phyloP scores from a whole-genome alignment of 2,888 invertebrate genomes.

The Patella ulyssiponensis region DNA sequence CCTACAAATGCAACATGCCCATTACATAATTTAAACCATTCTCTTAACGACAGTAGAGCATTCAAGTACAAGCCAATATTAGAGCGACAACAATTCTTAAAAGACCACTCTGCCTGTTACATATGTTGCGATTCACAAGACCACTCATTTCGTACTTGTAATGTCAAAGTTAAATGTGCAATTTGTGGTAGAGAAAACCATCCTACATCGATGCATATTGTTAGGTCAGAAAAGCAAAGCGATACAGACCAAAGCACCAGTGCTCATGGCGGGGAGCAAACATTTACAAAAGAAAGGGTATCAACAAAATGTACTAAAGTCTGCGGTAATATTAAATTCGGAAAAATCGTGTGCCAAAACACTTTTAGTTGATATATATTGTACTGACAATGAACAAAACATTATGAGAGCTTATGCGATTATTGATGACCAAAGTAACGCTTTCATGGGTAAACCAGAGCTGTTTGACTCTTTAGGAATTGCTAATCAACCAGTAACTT shows the following conservation, averaged over 20 bases:
- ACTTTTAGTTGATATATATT: conserved; percentile 17
- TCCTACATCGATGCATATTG: too few relatives aligned
- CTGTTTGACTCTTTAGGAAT: conserved; percentile 20
- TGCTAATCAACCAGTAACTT: not conserved
- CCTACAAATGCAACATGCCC: too few relatives aligned
- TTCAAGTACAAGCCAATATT: too few relatives aligned
- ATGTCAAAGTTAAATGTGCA: not conserved
- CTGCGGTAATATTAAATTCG: not conserved
- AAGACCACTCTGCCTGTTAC: conserved; percentile 27
- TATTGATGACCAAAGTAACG: conserved; percentile 31
- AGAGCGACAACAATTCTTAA: too few relatives aligned
- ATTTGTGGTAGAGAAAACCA: too few relatives aligned
- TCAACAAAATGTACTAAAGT: too few relatives aligned
- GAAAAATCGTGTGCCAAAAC: conserved; percentile 30
- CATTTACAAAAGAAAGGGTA: not conserved
- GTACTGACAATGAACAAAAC: conserved; percentile 1
- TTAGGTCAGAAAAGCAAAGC: not conserved
- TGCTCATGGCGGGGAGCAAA: conserved; percentile 14
- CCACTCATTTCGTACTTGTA: conserved; percentile 26
- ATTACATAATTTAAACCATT: too few relatives aligned
- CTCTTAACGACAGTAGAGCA: too few relatives aligned
- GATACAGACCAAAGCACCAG: not conserved
- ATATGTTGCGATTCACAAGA: conserved; percentile 26
- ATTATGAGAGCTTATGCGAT: conserved; percentile 16
- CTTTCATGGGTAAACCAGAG: conserved; percentile 17